phyloP scores from a whole-genome alignment of 1,140 invertebrate genomes.

The Drosophila seguyi region DNA sequence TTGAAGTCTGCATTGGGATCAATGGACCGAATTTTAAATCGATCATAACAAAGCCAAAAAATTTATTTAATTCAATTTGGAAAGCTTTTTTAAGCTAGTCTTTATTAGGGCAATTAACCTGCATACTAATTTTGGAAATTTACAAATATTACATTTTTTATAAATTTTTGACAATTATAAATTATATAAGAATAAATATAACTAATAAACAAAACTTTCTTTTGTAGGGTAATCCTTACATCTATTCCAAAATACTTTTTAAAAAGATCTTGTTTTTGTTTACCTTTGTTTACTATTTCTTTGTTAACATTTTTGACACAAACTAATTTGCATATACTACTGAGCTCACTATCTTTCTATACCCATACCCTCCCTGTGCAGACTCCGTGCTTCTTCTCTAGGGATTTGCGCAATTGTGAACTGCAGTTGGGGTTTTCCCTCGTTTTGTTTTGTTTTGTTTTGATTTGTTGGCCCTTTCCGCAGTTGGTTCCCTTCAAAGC shows the following conservation, averaged over 20 bases:
- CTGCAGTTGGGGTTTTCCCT: constrained; percentile 46
- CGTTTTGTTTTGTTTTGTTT: constrained; percentile 29
- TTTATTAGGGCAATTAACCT: too few species aligned
- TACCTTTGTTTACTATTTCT: constrained; percentile 14
- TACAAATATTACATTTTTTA: too few species aligned
- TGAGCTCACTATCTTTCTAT: constrained; percentile 11
- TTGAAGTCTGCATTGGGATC: background rate
- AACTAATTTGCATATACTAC: constrained; percentile 58
- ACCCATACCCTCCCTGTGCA: background rate
- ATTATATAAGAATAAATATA: too few species aligned
- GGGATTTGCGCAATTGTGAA: constrained; percentile 61
- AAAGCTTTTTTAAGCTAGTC: background rate
- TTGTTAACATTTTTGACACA: constrained; percentile 7
- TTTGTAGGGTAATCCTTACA: background rate
- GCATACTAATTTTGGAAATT: too few species aligned
- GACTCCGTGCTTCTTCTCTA: constrained; percentile 8
- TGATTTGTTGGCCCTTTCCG: constrained; percentile 48
- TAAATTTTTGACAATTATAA: too few species aligned
- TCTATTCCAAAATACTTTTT: background rate
- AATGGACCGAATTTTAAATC: rapidly evolving
- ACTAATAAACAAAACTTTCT: background rate
- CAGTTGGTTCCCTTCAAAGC: constrained; percentile 34
- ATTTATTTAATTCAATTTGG: background rate
- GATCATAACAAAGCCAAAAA: background rate
- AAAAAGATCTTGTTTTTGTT: background rate